Evolutionary conservation across 1,140 invertebrate species (phyloP).

Genomic region (Acromyrmex charruanus): DNA sequence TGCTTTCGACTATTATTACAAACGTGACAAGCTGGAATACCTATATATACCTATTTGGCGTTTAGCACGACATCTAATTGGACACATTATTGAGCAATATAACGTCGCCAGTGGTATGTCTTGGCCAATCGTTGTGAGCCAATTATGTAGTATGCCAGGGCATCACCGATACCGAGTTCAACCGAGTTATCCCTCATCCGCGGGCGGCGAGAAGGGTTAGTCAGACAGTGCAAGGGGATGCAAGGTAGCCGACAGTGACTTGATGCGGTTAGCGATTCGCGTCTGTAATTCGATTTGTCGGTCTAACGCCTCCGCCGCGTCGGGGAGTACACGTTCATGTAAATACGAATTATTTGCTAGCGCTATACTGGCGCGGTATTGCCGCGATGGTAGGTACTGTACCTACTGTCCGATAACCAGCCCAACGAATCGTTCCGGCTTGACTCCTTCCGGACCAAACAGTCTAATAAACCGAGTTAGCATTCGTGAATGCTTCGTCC

Average conservation of each 20-base stretch:
- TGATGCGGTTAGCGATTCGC: slow-evolving; percentile 82
- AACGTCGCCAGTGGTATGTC: slow-evolving; percentile 58
- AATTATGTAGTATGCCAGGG: slow-evolving; percentile 72
- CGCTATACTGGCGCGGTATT: slow-evolving; percentile 40
- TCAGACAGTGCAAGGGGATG: slow-evolving; percentile 74
- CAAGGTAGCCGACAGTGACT: slow-evolving; percentile 82
- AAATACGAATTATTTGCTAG: slow-evolving; percentile 81
- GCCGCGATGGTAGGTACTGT: slow-evolving; percentile 53
- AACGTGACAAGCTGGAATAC: neutral
- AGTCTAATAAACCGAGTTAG: slow-evolving; percentile 64
- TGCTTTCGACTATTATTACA: slow-evolving; percentile 30
- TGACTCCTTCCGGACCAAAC: slow-evolving; percentile 59
- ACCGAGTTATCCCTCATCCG: slow-evolving; percentile 71
- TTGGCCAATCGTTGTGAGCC: slow-evolving; percentile 73
- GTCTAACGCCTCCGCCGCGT: slow-evolving; percentile 78
- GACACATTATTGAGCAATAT: slow-evolving; percentile 53
- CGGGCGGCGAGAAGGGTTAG: slow-evolving; percentile 71
- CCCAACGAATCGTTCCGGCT: slow-evolving; percentile 53
- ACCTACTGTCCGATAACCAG: slow-evolving; percentile 65
- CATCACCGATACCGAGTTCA: slow-evolving; percentile 72
- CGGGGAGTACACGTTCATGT: slow-evolving; percentile 80
- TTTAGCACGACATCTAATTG: slow-evolving; percentile 64
- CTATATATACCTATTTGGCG: neutral
- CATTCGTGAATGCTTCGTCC: slow-evolving; percentile 64
- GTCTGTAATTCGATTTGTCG: slow-evolving; percentile 81